phyloP scores from a whole-genome alignment of 1,140 invertebrate genomes.

The Saccostrea glomerata region DNA sequence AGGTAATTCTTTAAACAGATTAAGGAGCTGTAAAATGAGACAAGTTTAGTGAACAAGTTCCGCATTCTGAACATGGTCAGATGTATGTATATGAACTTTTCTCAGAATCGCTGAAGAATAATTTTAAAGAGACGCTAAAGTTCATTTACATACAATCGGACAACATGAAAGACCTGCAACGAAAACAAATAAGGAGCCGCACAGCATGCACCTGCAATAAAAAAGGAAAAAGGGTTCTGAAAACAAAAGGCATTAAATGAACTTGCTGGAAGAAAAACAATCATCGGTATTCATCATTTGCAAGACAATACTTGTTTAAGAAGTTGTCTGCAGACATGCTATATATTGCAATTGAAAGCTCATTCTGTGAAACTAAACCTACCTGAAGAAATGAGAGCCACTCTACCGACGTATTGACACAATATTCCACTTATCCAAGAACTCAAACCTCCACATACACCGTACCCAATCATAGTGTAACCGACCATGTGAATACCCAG shows the following conservation, averaged over 20 bases:
- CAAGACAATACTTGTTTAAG: background rate
- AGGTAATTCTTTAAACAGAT: constrained; percentile 22
- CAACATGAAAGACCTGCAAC: background rate
- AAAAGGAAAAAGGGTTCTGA: background rate
- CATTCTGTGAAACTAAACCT: constrained; percentile 8
- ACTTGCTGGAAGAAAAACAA: background rate
- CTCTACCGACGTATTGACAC: constrained; percentile 54
- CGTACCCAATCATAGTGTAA: constrained; percentile 72
- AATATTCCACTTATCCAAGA: constrained; percentile 65
- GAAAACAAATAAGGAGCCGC: background rate
- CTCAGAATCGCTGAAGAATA: background rate
- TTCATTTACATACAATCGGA: background rate
- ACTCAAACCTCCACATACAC: constrained; percentile 60
- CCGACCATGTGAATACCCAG: constrained; percentile 73
- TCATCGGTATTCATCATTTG: background rate
- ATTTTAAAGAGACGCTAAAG: background rate
- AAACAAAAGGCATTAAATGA: background rate
- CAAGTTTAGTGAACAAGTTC: constrained; percentile 20
- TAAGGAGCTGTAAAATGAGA: constrained; percentile 23
- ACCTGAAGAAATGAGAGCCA: constrained; percentile 63
- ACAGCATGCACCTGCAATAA: background rate
- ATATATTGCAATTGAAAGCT: background rate
- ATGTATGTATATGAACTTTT: constrained; percentile 27
- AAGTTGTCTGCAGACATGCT: background rate
- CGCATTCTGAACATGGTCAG: background rate